A percentile compares a stretch with the other conserved stretches of the same genome.
Evolutionary conservation across 2,888 invertebrate species (phyloP).

Genomic region (Euzophera pinguis): DNA sequence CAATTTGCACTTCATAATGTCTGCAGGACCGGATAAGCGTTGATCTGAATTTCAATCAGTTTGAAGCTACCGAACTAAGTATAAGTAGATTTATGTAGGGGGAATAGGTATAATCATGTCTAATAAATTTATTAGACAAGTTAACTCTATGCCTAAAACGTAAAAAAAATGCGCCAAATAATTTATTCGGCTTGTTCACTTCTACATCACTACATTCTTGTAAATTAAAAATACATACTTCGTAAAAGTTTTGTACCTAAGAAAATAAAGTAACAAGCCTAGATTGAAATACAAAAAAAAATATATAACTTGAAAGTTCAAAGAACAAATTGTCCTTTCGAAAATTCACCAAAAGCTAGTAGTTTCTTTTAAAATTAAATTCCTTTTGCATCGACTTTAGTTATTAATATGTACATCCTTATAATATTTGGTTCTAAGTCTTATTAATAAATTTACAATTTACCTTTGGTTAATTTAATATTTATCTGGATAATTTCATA

Average conservation of each 20-base stretch:
- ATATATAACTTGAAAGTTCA: not conserved
- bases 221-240: too few species aligned
- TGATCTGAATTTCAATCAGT: not conserved
- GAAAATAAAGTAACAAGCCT: too few species aligned
- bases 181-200: too few species aligned
- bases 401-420: constrained; percentile 34
- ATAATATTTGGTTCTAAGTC: constrained; percentile 23
- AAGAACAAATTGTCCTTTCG: constrained; percentile 9
- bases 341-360: constrained; percentile 20
- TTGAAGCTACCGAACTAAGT: not conserved
- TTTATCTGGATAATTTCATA: too few species aligned
- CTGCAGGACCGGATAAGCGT: not conserved
- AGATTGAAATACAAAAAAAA: too few species aligned
- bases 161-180: too few species aligned
- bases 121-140: too few species aligned
- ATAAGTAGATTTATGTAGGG: too few species aligned
- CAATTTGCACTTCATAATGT: constrained; percentile 2
- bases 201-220: too few species aligned
- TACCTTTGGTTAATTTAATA: not conserved
- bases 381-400: constrained; percentile 59
- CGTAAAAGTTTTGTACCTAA: too few species aligned
- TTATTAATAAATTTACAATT: constrained; percentile 18
- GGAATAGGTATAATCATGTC: too few species aligned
- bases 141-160: too few species aligned
- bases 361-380: constrained; percentile 51